These are phyloP conservation scores for Lepisosteus oculatus DNA, from an alignment of 2,113 vertebrate species.

Conservation along the genomic window DNA sequence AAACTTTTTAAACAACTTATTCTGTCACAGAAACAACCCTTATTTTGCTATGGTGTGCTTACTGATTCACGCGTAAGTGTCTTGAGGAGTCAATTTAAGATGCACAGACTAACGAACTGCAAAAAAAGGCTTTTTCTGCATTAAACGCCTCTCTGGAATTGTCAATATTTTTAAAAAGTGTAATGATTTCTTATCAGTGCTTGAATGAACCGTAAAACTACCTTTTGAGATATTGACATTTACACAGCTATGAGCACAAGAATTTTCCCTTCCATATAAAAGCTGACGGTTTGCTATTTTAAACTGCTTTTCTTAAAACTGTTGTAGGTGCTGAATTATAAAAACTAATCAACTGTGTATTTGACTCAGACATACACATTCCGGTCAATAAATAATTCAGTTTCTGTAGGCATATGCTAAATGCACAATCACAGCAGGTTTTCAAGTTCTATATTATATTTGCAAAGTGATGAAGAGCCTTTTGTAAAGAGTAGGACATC, in stretches of 20 bases:
- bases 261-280: conserved; percentile 50
- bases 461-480: no score
- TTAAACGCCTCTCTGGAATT: conserved; percentile 58
- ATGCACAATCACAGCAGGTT: no score
- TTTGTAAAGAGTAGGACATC: no score
- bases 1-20: no score
- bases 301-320: conserved; percentile 42
- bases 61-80: conserved; percentile 61
- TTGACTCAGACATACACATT: conserved; percentile 69
- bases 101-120: conserved; percentile 62
- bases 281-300: conserved; percentile 51
- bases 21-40: no score
- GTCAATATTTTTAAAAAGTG: conserved; percentile 67
- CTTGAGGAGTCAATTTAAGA: conserved; percentile 67
- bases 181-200: conserved; percentile 72
- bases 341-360: conserved; percentile 59
- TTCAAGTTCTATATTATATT: no score
- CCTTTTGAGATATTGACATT: conserved; percentile 77
- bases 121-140: conserved; percentile 64
- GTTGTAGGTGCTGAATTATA: conserved; percentile 57
- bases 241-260: conserved; percentile 62
- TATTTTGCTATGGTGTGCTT: conserved; percentile 43
- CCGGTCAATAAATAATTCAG: conserved; percentile 64
- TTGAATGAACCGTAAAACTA: conserved; percentile 73
- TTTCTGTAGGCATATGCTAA: no score